Evolutionary conservation across 2,888 invertebrate genomes (phyloP), one percentile per base, ranked within the genome.

Genomic region (Stenotaenia linearis): DNA sequence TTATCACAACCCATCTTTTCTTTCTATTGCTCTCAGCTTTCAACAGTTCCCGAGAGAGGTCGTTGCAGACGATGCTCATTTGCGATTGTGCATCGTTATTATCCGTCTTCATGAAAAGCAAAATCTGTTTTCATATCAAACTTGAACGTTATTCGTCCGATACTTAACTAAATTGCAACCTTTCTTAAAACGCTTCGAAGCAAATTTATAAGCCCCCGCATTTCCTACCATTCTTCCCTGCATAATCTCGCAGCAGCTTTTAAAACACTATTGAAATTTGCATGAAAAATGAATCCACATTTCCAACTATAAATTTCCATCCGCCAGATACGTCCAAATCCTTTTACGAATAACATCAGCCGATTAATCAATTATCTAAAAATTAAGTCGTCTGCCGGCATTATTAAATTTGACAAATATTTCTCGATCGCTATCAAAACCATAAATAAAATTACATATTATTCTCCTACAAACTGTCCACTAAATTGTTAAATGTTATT

Each of bases 401-500:
- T 69, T n/a, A 45, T 45, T 45, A 12, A 45, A 45, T 9, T 28
- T 69, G 69, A 69, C 69, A 69, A 69, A 69, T 69, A 69, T 15
- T 21, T 25, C 25, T 23, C 28, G 69, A 69, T 69, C 25, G n/a
- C 69, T n/a, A 69, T 69, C 69, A 15, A 28, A 28, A 69, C 25
- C 28, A 69, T 69, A 69, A 69, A 69, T 28, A 69, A 69, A 69
- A 28, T 69, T 45, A 15, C 69, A 28, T 25, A 69, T 69, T 69
- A 69, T 69, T 12, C 25, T 9, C 12, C 28, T 1, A 9, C 50
- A 25, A 69, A 69, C 69, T 69, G 69, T 69, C 69, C 69, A 69
- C 69, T 69, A 69, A 69, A 69, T 69, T 69, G 69, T 69, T 69
- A 69, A 69, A 69, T 69, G 69, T 69, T 69, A 69, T 69, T 69